Base-by-base conservation (phyloP, 2,113 vertebrate genomes). In the Misgurnus mizolepis region DNA sequence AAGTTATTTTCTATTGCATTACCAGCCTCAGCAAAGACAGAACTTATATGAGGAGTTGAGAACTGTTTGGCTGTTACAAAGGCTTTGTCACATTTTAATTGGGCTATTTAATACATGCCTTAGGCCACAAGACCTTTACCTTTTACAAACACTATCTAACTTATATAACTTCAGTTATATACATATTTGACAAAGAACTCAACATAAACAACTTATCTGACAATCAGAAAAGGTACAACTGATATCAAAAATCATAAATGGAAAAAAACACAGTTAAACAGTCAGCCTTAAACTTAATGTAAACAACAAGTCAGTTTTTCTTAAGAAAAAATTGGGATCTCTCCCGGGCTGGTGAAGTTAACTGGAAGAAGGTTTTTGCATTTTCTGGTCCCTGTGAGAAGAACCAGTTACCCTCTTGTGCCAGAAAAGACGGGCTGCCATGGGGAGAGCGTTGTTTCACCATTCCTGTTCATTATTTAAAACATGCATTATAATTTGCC, bases 351-450 rank as follows among this genome's bases (percentile, higher is more conserved):
- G 91, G 90, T 55, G 93, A 90, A 87, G 74, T 90, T 85, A 91
- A 89, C 71, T 90, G 89, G 87, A 94, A 93, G 88, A 93, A 93
- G 41, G 62, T 82, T 56, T 88, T 90, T 18, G 76, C 49, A 69
- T 84, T 78, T 0, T 93, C 91, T 0, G 81, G 55, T 82, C 93
- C 90, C 83, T 90, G 27, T 58, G 80, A 89, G 85, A 93, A 93
- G 82, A 90, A 86, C 53, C 82, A 56, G 27, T 92, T 89, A 11
- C 76, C 85, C 0, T 88, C 86, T 3, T 70, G 71, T 78, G 85
- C 77, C 22, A 85, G 82, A 61, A 91, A 90, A 17, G 55, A 79
- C 18, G 90, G 90, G 79, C 88, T 93, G 11, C 81, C 83, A 65
- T 71, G 85, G 40, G 90, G 88, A 56, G 90, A 84, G 1, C 18